Evolutionary conservation across 2,797 vertebrate species (phyloP).

Genomic region (Artibeus lituratus): DNA sequence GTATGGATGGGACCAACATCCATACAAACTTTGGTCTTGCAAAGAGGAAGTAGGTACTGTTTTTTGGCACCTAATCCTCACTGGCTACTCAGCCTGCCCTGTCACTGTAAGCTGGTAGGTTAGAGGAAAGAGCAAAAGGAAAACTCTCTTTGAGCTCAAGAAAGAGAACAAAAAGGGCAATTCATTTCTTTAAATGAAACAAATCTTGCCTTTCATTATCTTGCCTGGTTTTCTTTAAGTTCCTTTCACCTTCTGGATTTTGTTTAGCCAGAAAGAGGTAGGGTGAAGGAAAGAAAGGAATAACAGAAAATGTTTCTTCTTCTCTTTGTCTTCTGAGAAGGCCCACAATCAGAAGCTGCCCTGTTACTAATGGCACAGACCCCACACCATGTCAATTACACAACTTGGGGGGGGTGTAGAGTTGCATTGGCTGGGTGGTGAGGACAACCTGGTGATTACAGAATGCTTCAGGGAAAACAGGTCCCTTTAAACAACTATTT

Average conservation of each 20-base stretch:
- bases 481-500: constrained; percentile 30
- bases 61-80: not conserved
- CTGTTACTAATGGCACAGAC: constrained; percentile 13
- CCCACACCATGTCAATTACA: constrained; percentile 18
- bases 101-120: not conserved
- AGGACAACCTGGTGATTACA: not conserved
- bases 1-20: not conserved
- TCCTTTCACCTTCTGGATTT: constrained; percentile 53
- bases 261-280: constrained; percentile 28
- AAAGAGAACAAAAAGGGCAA: not conserved
- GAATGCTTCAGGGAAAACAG: not conserved
- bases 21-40: not conserved
- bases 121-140: not conserved
- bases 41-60: too few species aligned
- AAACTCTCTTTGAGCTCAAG: not conserved
- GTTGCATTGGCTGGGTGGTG: not conserved
- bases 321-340: constrained; percentile 28
- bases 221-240: constrained; percentile 23
- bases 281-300: not conserved
- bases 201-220: not conserved
- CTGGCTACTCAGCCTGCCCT: not conserved
- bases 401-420: not conserved
- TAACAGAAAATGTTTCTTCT: not conserved
- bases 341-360: not conserved
- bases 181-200: not conserved